Evolutionary conservation across 2,888 invertebrate species (phyloP), one percentile per base, ranked within the genome.

Genomic region (Taenaris catops): DNA sequence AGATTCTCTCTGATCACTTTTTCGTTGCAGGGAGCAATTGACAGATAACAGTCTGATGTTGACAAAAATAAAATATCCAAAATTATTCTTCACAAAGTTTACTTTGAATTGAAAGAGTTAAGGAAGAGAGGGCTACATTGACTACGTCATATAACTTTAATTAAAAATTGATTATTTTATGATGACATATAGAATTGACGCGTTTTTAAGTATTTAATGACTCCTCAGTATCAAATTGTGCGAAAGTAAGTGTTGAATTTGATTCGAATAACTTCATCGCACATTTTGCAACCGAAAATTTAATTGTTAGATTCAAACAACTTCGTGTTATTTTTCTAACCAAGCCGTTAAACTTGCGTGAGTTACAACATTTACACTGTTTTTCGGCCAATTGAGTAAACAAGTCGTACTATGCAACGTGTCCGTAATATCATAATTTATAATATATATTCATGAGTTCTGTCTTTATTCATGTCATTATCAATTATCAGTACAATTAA

Each of bases 381-480:
- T 37, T 34, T 41, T 37, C 10, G 26, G 31, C 38, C 41, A 41
- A 34, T 41, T 41, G 38, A 38, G 38, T 38, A 41, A 41, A 41
- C 25, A 41, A 20, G 16, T 10, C 12, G 8, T 16, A 16, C 25
- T 11, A 8, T 6, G 9, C 6, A 7, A 19, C 18, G 10, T 11
- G 17, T 6, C 11, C 6, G 6, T 9, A 23, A 8, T 4, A 1
- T 2, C 4, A 10, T 6, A 11, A 6, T n/a, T 2, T 24, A n/a
- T 9, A 24, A 4, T 8, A 21, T 12, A 8, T 26, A 1, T n/a
- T 10, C n/a, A 18, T n/a, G n/a, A n/a, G n/a, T n/a, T n/a, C n/a
- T n/a, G n/a, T n/a, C n/a, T n/a, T n/a, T n/a, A n/a, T n/a, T n/a
- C n/a, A n/a, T n/a, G n/a, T n/a, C n/a, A n/a, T n/a, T n/a, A n/a